A percentile compares a stretch with the other conserved stretches of the same genome.
Conservation (phyloP, 1,140 invertebrate species). For the Panagrolaimus sp. region DNA sequence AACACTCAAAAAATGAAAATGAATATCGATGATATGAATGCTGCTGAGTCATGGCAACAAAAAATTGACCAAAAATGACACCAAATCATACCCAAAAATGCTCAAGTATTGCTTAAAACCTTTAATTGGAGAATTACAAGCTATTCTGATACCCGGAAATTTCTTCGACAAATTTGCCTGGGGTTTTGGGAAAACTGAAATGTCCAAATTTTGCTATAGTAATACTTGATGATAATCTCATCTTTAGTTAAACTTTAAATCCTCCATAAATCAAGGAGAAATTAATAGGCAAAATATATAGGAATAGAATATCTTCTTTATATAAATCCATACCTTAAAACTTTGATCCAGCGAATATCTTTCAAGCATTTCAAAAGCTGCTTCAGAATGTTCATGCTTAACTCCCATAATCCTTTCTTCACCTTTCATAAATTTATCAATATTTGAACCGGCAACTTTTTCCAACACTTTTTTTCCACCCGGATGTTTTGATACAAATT, state of each 20-base stretch:
- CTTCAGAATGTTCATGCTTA: constrained; percentile 59
- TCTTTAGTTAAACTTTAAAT: not conserved
- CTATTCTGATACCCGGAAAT: too few relatives aligned
- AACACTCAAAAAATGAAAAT: too few relatives aligned
- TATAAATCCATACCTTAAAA: constrained; percentile 43
- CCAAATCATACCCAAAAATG: too few relatives aligned
- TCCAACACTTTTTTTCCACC: constrained; percentile 59
- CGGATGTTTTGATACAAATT: constrained; percentile 60
- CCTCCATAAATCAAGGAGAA: not conserved
- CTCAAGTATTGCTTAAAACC: too few relatives aligned
- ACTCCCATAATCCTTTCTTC: constrained; percentile 46
- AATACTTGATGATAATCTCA: constrained; percentile 13
- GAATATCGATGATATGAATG: too few relatives aligned
- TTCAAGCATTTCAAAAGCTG: constrained; percentile 60
- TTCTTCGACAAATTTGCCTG: too few relatives aligned
- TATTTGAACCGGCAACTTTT: constrained; percentile 56
- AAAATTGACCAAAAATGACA: not conserved
- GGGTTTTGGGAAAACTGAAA: too few relatives aligned
- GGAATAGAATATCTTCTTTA: constrained; percentile 16
- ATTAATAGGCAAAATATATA: not conserved
- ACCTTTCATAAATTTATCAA: constrained; percentile 56
- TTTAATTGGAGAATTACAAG: too few relatives aligned
- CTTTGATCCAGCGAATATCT: constrained; percentile 59
- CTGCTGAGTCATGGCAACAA: too few relatives aligned
- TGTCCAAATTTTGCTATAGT: too few relatives aligned